phyloP scores from a whole-genome alignment of 2,113 vertebrate species.

The Sturnira hondurensis region DNA sequence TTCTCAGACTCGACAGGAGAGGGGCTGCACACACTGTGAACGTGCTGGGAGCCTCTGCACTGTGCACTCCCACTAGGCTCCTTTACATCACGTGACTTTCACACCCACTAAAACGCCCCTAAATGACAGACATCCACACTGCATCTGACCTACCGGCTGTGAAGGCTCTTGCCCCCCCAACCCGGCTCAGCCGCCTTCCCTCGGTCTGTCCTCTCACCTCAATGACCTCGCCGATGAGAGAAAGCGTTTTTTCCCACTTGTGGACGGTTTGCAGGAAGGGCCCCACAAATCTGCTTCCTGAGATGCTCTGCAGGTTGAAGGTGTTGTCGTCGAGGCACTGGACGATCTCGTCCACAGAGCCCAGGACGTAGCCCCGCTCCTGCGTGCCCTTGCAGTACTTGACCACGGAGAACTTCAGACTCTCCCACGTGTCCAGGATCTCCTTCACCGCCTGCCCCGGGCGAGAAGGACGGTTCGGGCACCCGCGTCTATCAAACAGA shows the following conservation, averaged over 20 bases:
- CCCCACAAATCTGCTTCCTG: slow-evolving; percentile 92
- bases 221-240: slow-evolving; percentile 93
- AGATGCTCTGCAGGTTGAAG: slow-evolving; percentile 93
- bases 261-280: slow-evolving; percentile 90
- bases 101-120: background rate
- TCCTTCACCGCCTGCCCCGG: slow-evolving; percentile 89
- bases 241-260: slow-evolving; percentile 92
- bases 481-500: fast-evolving
- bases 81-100: background rate
- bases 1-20: background rate
- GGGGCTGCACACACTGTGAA: background rate
- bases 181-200: background rate
- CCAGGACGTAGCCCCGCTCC: slow-evolving; percentile 89
- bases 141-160: background rate
- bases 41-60: background rate
- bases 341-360: slow-evolving; percentile 90
- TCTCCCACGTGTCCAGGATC: slow-evolving; percentile 92
- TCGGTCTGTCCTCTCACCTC: slow-evolving; percentile 82
- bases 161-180: background rate
- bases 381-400: slow-evolving; percentile 91
- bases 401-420: slow-evolving; percentile 89
- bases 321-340: slow-evolving; percentile 91
- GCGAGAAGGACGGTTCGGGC: background rate
- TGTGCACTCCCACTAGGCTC: background rate
- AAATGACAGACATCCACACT: no score